Evolutionary conservation across 2,888 invertebrate species (phyloP).

Genomic region (Pteria penguin): DNA sequence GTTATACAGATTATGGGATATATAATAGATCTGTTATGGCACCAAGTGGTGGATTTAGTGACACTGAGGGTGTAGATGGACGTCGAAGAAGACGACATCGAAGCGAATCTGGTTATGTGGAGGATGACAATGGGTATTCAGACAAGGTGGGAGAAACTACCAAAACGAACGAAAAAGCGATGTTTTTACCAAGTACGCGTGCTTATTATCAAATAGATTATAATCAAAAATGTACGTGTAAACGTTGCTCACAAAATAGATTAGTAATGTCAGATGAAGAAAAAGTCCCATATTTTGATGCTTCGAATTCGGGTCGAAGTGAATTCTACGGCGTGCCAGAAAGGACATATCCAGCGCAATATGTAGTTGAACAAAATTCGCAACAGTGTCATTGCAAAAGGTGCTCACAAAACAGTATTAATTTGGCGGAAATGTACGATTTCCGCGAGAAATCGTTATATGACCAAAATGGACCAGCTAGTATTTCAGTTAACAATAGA

Average conservation of each 20-base stretch:
- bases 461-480: background rate
- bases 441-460: background rate
- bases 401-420: conserved; percentile 20
- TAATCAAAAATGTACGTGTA: conserved; percentile 15
- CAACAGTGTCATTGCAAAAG: conserved; percentile 21
- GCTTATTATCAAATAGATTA: background rate
- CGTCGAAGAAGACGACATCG: background rate
- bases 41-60: background rate
- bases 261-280: conserved; percentile 8
- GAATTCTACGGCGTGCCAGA: conserved; percentile 37
- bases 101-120: background rate
- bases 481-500: background rate
- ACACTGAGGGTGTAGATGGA: background rate
- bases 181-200: background rate
- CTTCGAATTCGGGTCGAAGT: conserved; percentile 18
- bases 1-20: conserved; percentile 7
- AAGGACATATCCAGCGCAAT: conserved; percentile 10
- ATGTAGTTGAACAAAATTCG: background rate
- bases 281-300: background rate
- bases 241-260: conserved; percentile 15
- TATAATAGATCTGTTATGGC: background rate
- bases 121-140: conserved; percentile 2
- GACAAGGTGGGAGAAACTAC: background rate
- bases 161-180: background rate
- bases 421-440: background rate